Conservation (phyloP, 2,888 invertebrate genomes). For the Lissocephala sabroskyi region DNA sequence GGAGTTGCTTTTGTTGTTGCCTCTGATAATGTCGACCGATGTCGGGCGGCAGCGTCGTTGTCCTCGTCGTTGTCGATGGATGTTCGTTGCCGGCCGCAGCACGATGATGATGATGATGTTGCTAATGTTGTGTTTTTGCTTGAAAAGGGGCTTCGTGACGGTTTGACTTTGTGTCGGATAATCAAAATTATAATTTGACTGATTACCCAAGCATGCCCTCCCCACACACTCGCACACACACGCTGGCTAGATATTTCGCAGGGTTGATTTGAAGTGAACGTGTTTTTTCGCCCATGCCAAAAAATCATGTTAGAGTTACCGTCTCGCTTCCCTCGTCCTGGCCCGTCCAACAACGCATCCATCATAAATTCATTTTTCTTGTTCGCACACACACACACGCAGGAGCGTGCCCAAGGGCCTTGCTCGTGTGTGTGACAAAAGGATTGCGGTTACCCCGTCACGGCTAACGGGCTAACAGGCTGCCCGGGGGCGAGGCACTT, state of each 20-base stretch:
- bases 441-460: slow-evolving; percentile 7
- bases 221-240: slow-evolving; percentile 26
- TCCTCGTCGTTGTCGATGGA: too few relatives aligned
- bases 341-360: slow-evolving; percentile 34
- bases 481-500: not conserved
- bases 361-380: slow-evolving; percentile 34
- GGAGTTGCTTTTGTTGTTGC: slow-evolving; percentile 4
- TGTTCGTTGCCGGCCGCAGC: too few relatives aligned
- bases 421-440: slow-evolving; percentile 4
- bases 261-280: too few relatives aligned
- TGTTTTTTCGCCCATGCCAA: not conserved
- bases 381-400: slow-evolving; percentile 14
- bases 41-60: too few relatives aligned
- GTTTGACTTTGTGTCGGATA: slow-evolving; percentile 70
- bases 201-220: slow-evolving; percentile 59
- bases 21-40: not conserved
- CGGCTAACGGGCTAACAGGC: too few relatives aligned
- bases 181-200: slow-evolving; percentile 72
- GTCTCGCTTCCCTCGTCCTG: slow-evolving; percentile 4
- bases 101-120: slow-evolving; percentile 18
- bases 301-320: too few relatives aligned
- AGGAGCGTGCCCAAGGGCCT: slow-evolving; percentile 18
- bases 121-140: slow-evolving; percentile 36
- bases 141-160: slow-evolving; percentile 68
- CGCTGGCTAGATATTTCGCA: slow-evolving; percentile 4